Percentiles rank a stretch among this genome's conserved stretches.
Evolutionary conservation across 2,888 invertebrate species (phyloP).

Genomic region (Chymomyza fuscimana): DNA sequence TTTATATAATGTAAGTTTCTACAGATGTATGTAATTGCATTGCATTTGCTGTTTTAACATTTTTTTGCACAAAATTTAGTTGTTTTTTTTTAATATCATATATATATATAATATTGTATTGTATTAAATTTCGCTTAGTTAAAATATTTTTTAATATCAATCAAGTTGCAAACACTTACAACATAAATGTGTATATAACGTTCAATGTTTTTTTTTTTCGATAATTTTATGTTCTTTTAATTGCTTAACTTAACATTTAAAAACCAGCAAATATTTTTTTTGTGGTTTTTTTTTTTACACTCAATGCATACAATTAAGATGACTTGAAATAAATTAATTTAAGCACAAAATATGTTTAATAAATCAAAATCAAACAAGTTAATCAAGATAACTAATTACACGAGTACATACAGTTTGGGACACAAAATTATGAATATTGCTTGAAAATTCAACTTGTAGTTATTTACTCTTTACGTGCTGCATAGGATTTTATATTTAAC

Average conservation of each 20-base stretch:
- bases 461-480: background rate
- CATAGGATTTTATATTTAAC: background rate
- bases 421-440: background rate
- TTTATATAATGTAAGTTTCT: background rate
- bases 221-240: background rate
- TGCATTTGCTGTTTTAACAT: conserved; percentile 34
- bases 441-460: background rate
- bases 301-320: conserved; percentile 10
- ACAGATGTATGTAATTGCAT: conserved; percentile 1
- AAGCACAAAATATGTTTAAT: background rate
- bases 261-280: background rate
- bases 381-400: background rate
- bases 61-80: conserved; percentile 38
- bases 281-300: conserved; percentile 4
- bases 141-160: background rate
- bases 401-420: background rate
- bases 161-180: background rate
- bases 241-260: background rate
- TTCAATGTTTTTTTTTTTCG: background rate
- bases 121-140: background rate
- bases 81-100: background rate
- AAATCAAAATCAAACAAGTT: background rate
- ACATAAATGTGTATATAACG: background rate
- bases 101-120: too few species aligned
- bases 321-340: conserved; percentile 17